Base-by-base conservation (phyloP, 2,113 vertebrate genomes). In the Ornithorhynchus anatinus region DNA sequence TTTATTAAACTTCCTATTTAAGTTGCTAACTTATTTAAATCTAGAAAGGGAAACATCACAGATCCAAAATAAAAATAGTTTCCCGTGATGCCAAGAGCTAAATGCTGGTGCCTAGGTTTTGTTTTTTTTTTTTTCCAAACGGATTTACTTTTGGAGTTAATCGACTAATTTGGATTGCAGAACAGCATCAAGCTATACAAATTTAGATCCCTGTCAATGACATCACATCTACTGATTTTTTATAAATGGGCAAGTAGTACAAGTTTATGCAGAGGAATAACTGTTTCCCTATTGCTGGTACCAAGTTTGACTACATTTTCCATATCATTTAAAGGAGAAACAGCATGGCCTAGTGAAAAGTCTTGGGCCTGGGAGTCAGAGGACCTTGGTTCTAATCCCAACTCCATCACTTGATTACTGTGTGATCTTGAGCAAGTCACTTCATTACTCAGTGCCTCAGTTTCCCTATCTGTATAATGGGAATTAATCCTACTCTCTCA, bases 41-140 rank as follows among this genome's bases (percentile, higher is more conserved):
- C 75, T 75, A 77, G 81, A 88, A 84, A 87, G 61, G 64, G 77
- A 89, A 86, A 88, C 74, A 84, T 61, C 54, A 74, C 77, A 65
- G 69, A 84, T 87, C 80, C 77, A 82, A 58, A 75, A 54, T 63
- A 85, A 85, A 57, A 86, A 77, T 75, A 68, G 68, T 81, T 52
- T 77, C 81, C 72, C 60, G 72, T 2, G 0, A 80, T 79, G 73
- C 81, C 50, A 75, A 77, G 60, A 77, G 22, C 68, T 75, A 88
- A 85, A 84, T 80, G 56, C 42, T 33, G 66, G 75, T 84, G 69
- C 67, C 75, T 79, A 74, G 77, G 56, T 77, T 83, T 85, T 77
- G 67, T 81, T 77, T 81, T 83, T 61, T 67, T 54, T 59, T n/a
- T n/a, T n/a, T n/a, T n/a, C n/a, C n/a, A n/a, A n/a, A n/a, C n/a